Conservation (phyloP, 2,888 invertebrate species). For the Brenthis daphne region DNA sequence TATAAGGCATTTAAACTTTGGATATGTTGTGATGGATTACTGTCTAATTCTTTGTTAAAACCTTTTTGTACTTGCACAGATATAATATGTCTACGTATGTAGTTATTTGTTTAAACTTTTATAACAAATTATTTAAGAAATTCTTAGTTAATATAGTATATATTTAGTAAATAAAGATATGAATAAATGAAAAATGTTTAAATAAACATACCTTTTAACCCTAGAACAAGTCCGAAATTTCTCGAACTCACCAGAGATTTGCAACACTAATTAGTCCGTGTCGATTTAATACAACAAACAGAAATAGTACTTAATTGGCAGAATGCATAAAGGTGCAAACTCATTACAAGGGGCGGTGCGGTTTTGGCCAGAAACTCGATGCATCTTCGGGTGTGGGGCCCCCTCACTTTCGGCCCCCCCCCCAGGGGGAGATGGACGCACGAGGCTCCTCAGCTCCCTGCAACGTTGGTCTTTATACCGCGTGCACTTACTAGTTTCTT, state of each 20-base stretch:
- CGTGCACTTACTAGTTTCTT: constrained; percentile 80
- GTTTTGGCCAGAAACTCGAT: constrained; percentile 77
- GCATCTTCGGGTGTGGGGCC: constrained; percentile 77
- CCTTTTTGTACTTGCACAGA: neutral
- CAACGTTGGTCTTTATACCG: constrained; percentile 75
- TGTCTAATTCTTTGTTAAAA: neutral
- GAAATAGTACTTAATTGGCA: constrained; percentile 43
- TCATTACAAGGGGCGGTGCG: constrained; percentile 73
- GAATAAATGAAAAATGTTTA: constrained; percentile 3
- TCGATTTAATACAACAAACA: constrained; percentile 41
- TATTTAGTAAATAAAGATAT: neutral
- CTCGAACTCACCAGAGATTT: constrained; percentile 25
- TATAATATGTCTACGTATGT: no score
- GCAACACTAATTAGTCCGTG: constrained; percentile 39
- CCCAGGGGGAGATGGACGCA: constrained; percentile 77
- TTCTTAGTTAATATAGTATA: neutral
- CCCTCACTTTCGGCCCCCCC: constrained; percentile 49
- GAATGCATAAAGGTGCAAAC: constrained; percentile 63
- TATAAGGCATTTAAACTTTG: constrained; percentile 29
- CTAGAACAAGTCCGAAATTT: constrained; percentile 7
- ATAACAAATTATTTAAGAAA: neutral
- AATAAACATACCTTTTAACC: neutral
- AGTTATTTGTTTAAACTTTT: no score
- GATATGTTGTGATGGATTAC: constrained; percentile 23
- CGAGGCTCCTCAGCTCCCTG: constrained; percentile 67